Percentiles rank a stretch among this genome's conserved stretches.
phyloP scores from a whole-genome alignment of 1,140 invertebrate genomes.

The Hydropsyche tenuis region DNA sequence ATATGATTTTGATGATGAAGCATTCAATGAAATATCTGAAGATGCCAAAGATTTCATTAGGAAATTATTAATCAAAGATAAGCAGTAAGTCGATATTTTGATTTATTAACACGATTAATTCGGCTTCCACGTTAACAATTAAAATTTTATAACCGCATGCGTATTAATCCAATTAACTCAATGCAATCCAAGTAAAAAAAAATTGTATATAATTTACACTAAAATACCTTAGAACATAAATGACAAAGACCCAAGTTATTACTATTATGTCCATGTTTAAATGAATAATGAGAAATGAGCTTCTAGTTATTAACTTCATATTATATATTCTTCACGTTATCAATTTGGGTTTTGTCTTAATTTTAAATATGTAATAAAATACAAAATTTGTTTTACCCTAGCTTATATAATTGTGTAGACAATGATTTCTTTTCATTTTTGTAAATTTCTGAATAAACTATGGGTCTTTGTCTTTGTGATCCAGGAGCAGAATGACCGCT shows the following conservation, averaged over 20 bases:
- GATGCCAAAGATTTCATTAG: conserved; percentile 93
- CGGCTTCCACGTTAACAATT: too few species aligned
- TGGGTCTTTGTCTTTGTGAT: conserved; percentile 52
- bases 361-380: neutral
- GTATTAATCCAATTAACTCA: conserved; percentile 2
- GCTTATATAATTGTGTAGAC: conserved; percentile 5
- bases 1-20: conserved; percentile 95
- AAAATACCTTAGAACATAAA: conserved; percentile 32
- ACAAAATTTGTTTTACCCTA: neutral
- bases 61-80: conserved; percentile 87
- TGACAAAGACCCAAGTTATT: conserved; percentile 57
- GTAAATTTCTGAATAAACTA: conserved; percentile 38
- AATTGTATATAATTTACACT: neutral
- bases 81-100: conserved; percentile 73
- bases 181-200: neutral
- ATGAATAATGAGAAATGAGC: neutral
- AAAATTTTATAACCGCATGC: neutral
- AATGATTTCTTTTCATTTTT: neutral
- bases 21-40: conserved; percentile 88
- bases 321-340: neutral
- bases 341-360: conserved; percentile 26
- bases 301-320: neutral
- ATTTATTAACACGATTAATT: too few species aligned
- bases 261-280: neutral
- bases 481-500: conserved; percentile 77